phyloP scores from a whole-genome alignment of 2,888 invertebrate species.

The Netelia melanura region DNA sequence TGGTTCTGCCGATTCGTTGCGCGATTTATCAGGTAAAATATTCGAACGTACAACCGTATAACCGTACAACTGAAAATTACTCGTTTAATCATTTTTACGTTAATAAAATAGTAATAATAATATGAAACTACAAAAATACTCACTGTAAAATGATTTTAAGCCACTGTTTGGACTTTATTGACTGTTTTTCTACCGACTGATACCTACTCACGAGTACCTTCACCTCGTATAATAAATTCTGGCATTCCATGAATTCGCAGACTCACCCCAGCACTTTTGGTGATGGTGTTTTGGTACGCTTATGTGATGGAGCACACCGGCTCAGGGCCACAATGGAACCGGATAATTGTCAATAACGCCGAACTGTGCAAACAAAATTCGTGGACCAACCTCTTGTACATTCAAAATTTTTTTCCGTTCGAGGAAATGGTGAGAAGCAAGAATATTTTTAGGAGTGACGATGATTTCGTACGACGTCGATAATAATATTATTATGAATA shows the following conservation, averaged over 20 bases:
- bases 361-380: slow-evolving; percentile 88
- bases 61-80: no score
- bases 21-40: slow-evolving; percentile 87
- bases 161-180: no score
- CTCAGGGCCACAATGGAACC: slow-evolving; percentile 89
- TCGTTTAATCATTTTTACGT: no score
- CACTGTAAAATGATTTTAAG: no score
- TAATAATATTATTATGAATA: slow-evolving; percentile 14
- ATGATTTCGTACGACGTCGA: neutral
- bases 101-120: no score
- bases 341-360: slow-evolving; percentile 88
- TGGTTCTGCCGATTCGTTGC: slow-evolving; percentile 87
- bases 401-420: slow-evolving; percentile 90
- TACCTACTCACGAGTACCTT: slow-evolving; percentile 29
- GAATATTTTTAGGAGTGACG: neutral
- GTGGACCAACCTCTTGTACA: slow-evolving; percentile 89
- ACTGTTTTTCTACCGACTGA: slow-evolving; percentile 5
- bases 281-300: slow-evolving; percentile 89
- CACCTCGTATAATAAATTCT: slow-evolving; percentile 22
- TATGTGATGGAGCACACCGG: slow-evolving; percentile 89
- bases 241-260: slow-evolving; percentile 82
- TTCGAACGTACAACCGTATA: slow-evolving; percentile 34
- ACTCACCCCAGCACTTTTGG: slow-evolving; percentile 88
- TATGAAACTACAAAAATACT: no score
- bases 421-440: slow-evolving; percentile 88